Base-by-base conservation (phyloP, 2,888 invertebrate genomes). In the Cancer borealis region DNA sequence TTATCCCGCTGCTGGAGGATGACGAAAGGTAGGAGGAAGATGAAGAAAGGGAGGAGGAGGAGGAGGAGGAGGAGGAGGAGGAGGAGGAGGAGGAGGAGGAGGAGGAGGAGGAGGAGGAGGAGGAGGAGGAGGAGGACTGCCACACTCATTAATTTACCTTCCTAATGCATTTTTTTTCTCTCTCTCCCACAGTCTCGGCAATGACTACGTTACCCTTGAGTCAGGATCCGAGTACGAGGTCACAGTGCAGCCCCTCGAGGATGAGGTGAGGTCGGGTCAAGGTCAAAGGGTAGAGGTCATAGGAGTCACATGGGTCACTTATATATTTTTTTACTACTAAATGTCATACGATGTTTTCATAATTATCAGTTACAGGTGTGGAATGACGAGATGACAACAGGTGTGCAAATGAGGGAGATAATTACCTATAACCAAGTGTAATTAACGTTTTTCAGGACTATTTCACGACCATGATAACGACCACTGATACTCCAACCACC, bases 181-280 rank as follows among this genome's bases (percentile, higher is more conserved):
- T 26, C 10, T 73, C 26, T 26, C 73, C 73, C 73, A 21, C 93
- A 95, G 95, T 46, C 73, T 88, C 47, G 93, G 88, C 47, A 60
- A 79, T 6, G 95, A 95, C 79, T 95, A 93, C 92, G 46, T 79
- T 26, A 89, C 46, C 88, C 91, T 95, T 47, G 95, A 95, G 26
- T 39, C 88, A 6, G 95, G 92, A 47, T 93, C 93, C 26, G 88
- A 93, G 91, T 93, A 93, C 93, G 93, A 93, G 93, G 95, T 92
- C 26, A 95, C 95, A 14, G 88, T 92, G 10, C 91, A 88, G 54
- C 93, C 95, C 39, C 21, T 45, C 49, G 87, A 92, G 47, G 39
- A 79, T 39, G 88, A 94, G 94, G 94, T 92, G 92, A 73, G 73
- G 26, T 26, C 3, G 73, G 73, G 60, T 17, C 17, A 17, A 94